Base-by-base conservation (phyloP, 2,797 vertebrate genomes). In the Pyrocephalus nanus region DNA sequence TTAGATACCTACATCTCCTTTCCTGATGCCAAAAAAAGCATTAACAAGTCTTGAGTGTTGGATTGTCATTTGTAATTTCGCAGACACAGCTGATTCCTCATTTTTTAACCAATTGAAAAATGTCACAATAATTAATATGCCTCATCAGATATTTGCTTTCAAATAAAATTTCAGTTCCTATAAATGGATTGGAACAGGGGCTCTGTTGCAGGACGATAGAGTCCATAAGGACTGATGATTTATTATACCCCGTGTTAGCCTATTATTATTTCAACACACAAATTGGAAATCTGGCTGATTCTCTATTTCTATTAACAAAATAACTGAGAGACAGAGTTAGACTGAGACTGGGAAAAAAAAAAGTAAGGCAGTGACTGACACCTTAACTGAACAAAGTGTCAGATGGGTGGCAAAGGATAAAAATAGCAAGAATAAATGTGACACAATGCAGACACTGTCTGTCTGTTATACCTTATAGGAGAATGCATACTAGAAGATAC, bases 51-150 rank as follows among this genome's bases (percentile, higher is more conserved):
- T 90, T 62, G 27, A 95, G 65, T 53, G 38, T 86, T 95, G 76
- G 65, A 88, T 70, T 58, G 53, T 81, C 94, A 90, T 86, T 89
- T 96, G 88, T 66, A 86, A 94, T 97, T 97, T 97, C 88, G 95
- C 62, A 97, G 83, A 66, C 77, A 92, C 77, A 91, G 93, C 70
- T 96, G 88, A 94, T 80, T 95, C 71, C 90, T 96, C 91, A 97
- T 95, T 77, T 96, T 96, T 93, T 95, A 96, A 93, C 62, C 85
- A 92, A 65, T 12, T 90, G 77, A 69, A 95, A 88, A 96, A 96
- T 91, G 92, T 89, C 95, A 95, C 62, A 94, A 89, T 94, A 96
- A 97, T 97, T 97, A 97, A 97, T 97, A 91, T 97, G 38, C 60
- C 82, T 94, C 95, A 96, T 97, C 90, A 90, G n/a, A 80, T 80